These are phyloP conservation scores for Sphaerophoria rueppellii DNA, from an alignment of 2,888 invertebrate species.

Conservation along the genomic window DNA sequence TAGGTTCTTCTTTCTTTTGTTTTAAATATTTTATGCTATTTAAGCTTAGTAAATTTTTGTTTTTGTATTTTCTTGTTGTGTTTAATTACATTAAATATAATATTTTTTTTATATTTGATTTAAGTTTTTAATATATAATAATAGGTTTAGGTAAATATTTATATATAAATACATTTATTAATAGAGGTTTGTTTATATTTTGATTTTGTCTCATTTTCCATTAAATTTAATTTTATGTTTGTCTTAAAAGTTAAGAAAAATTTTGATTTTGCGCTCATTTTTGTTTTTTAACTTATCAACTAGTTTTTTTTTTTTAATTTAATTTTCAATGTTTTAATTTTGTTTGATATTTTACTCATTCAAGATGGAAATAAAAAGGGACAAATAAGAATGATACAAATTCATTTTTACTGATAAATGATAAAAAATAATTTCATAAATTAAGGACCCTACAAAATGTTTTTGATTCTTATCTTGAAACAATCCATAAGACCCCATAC, in stretches of 20 bases:
- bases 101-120: conserved; percentile 61
- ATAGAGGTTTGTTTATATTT: conserved; percentile 56
- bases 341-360: conserved; percentile 51
- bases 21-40: conserved; percentile 46
- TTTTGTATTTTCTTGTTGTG: conserved; percentile 24
- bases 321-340: conserved; percentile 14
- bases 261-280: conserved; percentile 75
- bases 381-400: background rate
- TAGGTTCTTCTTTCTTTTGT: conserved; percentile 66
- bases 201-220: conserved; percentile 54
- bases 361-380: background rate
- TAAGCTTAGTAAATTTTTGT: conserved; percentile 40
- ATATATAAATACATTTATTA: conserved; percentile 72
- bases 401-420: conserved; percentile 22
- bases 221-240: conserved; percentile 2
- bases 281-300: conserved; percentile 59
- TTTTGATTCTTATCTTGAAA: conserved; percentile 32
- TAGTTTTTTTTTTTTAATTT: conserved; percentile 50
- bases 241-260: conserved; percentile 64
- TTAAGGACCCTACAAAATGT: conserved; percentile 14
- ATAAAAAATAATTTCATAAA: conserved; percentile 44
- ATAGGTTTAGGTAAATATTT: conserved; percentile 65
- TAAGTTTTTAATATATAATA: conserved; percentile 49
- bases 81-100: conserved; percentile 67
- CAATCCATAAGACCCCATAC: conserved; percentile 27